Percentiles rank a stretch among this genome's conserved stretches.
Evolutionary conservation across 2,797 vertebrate species (phyloP).

Genomic region (Zenarchopterus dispar): DNA sequence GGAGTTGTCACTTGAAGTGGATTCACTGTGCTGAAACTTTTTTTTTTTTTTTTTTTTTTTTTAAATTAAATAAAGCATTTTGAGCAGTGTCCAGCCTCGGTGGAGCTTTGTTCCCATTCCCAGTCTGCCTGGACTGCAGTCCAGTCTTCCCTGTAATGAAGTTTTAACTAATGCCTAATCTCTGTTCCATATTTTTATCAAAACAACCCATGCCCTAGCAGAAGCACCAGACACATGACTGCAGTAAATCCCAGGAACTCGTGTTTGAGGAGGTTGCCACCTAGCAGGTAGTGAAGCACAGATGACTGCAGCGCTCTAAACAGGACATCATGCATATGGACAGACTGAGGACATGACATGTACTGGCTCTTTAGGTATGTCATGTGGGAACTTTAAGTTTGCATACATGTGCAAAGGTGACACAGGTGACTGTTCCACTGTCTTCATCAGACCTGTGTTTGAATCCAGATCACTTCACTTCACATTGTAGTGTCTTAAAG

Average conservation of each 20-base stretch:
- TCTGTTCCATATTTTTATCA: too few relatives aligned
- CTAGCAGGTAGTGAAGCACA: constrained; percentile 32
- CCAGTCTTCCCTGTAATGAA: constrained; percentile 1
- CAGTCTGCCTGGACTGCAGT: neutral
- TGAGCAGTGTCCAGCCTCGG: too few relatives aligned
- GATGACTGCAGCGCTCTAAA: neutral
- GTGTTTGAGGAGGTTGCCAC: constrained; percentile 27
- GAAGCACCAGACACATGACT: constrained; percentile 20
- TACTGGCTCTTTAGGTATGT: neutral
- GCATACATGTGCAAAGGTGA: neutral
- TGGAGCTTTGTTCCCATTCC: neutral
- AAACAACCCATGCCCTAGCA: constrained; percentile 31
- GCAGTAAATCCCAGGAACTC: constrained; percentile 11
- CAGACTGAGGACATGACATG: too few relatives aligned
- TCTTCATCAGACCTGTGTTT: neutral
- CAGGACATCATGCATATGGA: neutral
- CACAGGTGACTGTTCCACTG: too few relatives aligned
- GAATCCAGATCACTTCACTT: constrained; percentile 22
- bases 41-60: too few relatives aligned
- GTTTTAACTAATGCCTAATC: constrained; percentile 6
- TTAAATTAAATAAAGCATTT: too few relatives aligned
- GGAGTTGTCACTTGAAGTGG: too few relatives aligned
- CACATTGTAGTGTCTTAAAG: neutral
- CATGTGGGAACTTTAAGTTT: neutral
- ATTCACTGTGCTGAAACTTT: too few relatives aligned